These are phyloP conservation scores for Crocidura indochinensis DNA, from an alignment of 2,797 vertebrate genomes.

Conservation along the genomic window DNA sequence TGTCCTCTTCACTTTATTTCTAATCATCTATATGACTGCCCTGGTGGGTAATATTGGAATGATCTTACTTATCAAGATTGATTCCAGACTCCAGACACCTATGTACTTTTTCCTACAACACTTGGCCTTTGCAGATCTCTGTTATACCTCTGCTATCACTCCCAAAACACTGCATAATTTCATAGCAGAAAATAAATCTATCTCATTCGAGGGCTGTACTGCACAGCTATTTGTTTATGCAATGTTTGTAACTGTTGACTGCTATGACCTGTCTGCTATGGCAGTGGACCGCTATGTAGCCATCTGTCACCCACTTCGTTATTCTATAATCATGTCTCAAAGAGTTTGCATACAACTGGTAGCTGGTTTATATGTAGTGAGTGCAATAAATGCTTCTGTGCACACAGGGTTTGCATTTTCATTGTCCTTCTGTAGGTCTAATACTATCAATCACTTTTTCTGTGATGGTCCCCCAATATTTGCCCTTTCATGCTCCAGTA, in stretches of 20 bases:
- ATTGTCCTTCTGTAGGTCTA: conserved; percentile 47
- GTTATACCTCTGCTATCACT: conserved; percentile 44
- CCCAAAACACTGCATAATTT: conserved; percentile 66
- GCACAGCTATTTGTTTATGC: not conserved
- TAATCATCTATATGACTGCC: conserved; percentile 11
- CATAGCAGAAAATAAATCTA: not conserved
- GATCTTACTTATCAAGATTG: conserved; percentile 32
- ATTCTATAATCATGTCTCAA: not conserved
- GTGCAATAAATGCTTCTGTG: conserved; percentile 22
- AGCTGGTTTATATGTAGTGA: conserved; percentile 1
- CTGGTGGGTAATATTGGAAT: conserved; percentile 12
- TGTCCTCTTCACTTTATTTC: conserved; percentile 18
- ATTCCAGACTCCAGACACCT: conserved; percentile 37
- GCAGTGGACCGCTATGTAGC: not conserved
- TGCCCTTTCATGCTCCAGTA: conserved; percentile 49
- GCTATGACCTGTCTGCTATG: conserved; percentile 27
- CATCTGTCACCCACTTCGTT: not conserved
- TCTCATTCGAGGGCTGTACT: not conserved
- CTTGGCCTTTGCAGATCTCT: conserved; percentile 53
- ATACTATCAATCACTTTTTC: conserved; percentile 30
- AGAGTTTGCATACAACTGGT: not conserved
- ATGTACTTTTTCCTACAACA: conserved; percentile 56
- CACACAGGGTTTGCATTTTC: conserved; percentile 17
- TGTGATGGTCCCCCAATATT: conserved; percentile 57
- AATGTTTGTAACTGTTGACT: not conserved